Evolutionary conservation across 2,888 invertebrate genomes (phyloP).

Genomic region (Portevinia maculata): DNA sequence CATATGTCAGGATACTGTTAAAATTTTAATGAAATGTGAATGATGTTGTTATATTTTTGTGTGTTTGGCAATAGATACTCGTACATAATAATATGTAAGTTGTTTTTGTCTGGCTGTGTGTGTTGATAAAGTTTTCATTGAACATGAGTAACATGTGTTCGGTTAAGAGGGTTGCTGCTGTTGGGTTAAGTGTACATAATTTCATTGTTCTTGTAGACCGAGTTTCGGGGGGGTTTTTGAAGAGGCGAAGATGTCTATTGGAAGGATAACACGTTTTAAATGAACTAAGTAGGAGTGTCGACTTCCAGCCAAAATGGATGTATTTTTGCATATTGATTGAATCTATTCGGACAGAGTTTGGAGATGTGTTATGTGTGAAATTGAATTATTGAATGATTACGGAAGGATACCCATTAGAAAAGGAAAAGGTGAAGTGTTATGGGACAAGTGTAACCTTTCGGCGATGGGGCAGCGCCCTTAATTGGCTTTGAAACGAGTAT

Average conservation of each 20-base stretch:
- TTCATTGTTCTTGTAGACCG: slow-evolving; percentile 43
- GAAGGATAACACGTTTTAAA: slow-evolving; percentile 54
- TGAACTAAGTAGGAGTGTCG: slow-evolving; percentile 56
- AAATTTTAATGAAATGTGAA: slow-evolving; percentile 69
- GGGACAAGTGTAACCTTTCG: background rate
- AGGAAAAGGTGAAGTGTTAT: background rate
- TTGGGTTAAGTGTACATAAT: slow-evolving; percentile 47
- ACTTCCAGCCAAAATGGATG: slow-evolving; percentile 39
- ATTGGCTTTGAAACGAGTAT: no score
- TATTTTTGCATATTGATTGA: slow-evolving; percentile 64
- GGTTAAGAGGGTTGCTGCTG: slow-evolving; percentile 22
- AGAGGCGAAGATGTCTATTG: slow-evolving; percentile 5
- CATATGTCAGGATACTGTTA: slow-evolving; percentile 57
- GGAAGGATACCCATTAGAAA: slow-evolving; percentile 9
- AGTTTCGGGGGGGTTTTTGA: background rate
- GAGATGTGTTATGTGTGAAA: slow-evolving; percentile 33
- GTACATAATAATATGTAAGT: background rate
- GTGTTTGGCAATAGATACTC: slow-evolving; percentile 28
- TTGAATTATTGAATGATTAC: slow-evolving; percentile 52
- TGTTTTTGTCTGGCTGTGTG: background rate
- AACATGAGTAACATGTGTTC: slow-evolving; percentile 61
- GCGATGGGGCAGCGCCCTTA: no score
- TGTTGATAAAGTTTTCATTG: slow-evolving; percentile 53
- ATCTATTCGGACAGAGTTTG: slow-evolving; percentile 17
- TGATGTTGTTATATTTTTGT: slow-evolving; percentile 63